Percentiles rank a stretch among this genome's conserved stretches.
Evolutionary conservation across 2,113 vertebrate genomes (phyloP).

Genomic region (Phalacrocorax carbo): DNA sequence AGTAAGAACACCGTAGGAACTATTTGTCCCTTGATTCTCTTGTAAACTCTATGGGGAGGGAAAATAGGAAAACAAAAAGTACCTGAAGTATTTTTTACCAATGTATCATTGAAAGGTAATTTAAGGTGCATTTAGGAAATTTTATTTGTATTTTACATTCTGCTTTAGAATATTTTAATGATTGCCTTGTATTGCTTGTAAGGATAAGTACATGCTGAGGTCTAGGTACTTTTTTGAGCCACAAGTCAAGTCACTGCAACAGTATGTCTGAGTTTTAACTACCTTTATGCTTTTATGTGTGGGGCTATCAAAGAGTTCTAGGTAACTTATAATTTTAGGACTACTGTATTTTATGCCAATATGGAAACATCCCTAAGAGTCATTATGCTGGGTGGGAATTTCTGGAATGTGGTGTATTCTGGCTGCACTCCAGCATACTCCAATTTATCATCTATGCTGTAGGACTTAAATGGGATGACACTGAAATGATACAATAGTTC

Average conservation of each 20-base stretch:
- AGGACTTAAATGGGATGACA: neutral
- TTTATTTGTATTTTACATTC: neutral
- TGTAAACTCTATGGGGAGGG: neutral
- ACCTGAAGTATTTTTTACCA: neutral
- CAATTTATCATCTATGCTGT: neutral
- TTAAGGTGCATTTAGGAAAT: neutral
- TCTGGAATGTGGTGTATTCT: neutral
- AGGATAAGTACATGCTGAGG: neutral
- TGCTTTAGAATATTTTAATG: neutral
- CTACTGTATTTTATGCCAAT: neutral
- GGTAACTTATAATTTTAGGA: neutral
- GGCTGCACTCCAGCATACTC: neutral
- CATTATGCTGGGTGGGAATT: neutral
- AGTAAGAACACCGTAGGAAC: constrained; percentile 46
- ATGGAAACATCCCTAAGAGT: neutral
- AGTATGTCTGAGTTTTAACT: neutral
- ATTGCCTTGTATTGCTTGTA: neutral
- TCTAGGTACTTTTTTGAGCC: neutral
- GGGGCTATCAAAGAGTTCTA: neutral
- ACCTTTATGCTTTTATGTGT: neutral
- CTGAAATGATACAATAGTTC: neutral
- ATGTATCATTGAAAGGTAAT: neutral
- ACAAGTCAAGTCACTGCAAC: neutral
- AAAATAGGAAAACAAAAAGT: neutral
- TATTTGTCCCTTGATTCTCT: constrained; percentile 26